Evolutionary conservation across 2,113 vertebrate species (phyloP), one percentile per base, ranked within the genome.

Genomic region (Hemicordylus capensis): DNA sequence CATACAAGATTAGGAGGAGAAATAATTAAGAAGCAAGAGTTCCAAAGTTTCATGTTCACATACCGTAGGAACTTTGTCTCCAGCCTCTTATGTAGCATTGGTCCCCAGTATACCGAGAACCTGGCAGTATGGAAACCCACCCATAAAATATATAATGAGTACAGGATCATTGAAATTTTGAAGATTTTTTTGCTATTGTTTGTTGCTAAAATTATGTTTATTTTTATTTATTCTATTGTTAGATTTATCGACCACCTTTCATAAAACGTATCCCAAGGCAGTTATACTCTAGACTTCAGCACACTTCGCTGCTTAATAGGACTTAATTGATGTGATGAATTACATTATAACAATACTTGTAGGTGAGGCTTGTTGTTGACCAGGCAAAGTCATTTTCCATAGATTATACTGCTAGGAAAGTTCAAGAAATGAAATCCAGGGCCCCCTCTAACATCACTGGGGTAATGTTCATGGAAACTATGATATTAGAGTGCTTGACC

Each of bases 291-390:
- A 58, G 34, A 3, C 31, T 24, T 22, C 79, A n/a, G 69, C 79
- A 56, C 69, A 44, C 81, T 9, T 34, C 2, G 0, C 0, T 4
- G 54, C 24, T 34, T 34, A 54, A 1, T n/a, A 20, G 46, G 31
- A 56, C 24, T 44, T 12, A 44, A 26, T 9, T 64, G 9, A 64
- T 9, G 14, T 54, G 10, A 64, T 64, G 63, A 64, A 64, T 64
- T n/a, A n/a, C n/a, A n/a, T n/a, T n/a, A n/a, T n/a, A n/a, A n/a
- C n/a, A n/a, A n/a, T n/a, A n/a, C n/a, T n/a, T n/a, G n/a, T n/a
- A n/a, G n/a, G n/a, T n/a, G n/a, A n/a, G n/a, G n/a, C n/a, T n/a
- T n/a, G n/a, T n/a, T n/a, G n/a, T n/a, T n/a, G n/a, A n/a, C n/a
- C n/a, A n/a, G n/a, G n/a, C n/a, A n/a, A n/a, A n/a, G n/a, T n/a